Base-by-base conservation (phyloP, 2,797 vertebrate genomes). In the Meda fulgida region DNA sequence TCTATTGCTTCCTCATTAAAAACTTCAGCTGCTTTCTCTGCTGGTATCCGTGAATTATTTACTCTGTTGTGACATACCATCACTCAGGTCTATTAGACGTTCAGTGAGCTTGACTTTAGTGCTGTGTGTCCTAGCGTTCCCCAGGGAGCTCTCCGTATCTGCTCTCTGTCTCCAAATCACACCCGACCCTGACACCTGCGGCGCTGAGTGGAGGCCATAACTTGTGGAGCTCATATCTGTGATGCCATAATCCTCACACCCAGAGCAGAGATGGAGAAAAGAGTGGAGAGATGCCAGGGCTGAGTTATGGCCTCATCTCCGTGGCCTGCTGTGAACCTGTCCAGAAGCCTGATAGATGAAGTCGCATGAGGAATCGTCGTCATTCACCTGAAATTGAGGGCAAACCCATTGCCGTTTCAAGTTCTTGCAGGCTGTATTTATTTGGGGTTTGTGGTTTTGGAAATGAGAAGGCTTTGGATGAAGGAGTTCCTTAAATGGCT, bases 181-280 rank as follows among this genome's bases (percentile, higher is more conserved):
- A 71, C 90, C 85, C 90, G 16, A 88, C 90, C 90, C 88, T 90
- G 91, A 95, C 93, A 94, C 93, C 92, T 92, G 89, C 67, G 0
- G 89, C 80, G 88, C 89, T 89, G 91, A 92, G 92, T 89, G 85
- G 87, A 89, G 89, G 84, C 90, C 89, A 84, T 93, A 83, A 83
- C 80, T 94, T 92, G 90, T 66, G 84, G 46, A 72, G 88, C 85
- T 93, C 91, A 91, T 92, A 90, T 93, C 91, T 90, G 43, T 85
- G 83, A 87, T 69, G 90, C 91, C 86, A 1, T 84, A 87, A 93
- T 90, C 91, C 82, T 72, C 51, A 21, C 89, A 75, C 87, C 86
- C 81, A 69, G 84, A 80, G 75, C 75, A 85, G 81, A 88, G 84
- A 89, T 87, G 88, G 80, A 88, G 36, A 85, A 84, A 85, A 88